phyloP scores from a whole-genome alignment of 2,888 invertebrate species.

The Ornithoptera priamus region DNA sequence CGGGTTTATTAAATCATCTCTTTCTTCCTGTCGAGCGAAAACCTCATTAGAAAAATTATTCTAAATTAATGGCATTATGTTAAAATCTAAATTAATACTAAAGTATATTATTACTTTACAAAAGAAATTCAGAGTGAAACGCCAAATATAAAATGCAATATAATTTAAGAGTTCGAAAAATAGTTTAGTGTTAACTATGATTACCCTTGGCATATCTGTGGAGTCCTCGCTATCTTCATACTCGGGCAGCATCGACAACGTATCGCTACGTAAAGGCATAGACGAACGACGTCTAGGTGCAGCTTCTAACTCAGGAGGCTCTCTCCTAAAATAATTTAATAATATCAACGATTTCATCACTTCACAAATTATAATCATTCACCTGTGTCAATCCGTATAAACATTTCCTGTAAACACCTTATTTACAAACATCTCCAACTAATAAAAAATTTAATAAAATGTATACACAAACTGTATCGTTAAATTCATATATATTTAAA shows the following conservation, averaged over 20 bases:
- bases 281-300: constrained; percentile 53
- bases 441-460: background rate
- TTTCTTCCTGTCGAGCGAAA: constrained; percentile 35
- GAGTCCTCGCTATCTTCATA: constrained; percentile 64
- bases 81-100: too few species aligned
- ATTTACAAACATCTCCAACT: too few species aligned
- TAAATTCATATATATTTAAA: background rate
- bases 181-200: background rate
- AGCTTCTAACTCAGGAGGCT: constrained; percentile 37
- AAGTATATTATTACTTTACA: too few species aligned
- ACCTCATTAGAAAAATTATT: too few species aligned
- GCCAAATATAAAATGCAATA: too few species aligned
- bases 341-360: background rate
- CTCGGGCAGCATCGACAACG: constrained; percentile 53
- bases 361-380: too few species aligned
- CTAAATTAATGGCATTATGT: too few species aligned
- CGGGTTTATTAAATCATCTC: constrained; percentile 94
- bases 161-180: too few species aligned
- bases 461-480: background rate
- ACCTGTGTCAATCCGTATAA: too few species aligned
- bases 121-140: too few species aligned
- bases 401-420: too few species aligned
- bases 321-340: constrained; percentile 38
- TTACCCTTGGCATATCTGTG: constrained; percentile 61
- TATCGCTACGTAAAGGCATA: constrained; percentile 54